Base-by-base conservation (phyloP, 1,140 invertebrate species). In the Coelopa frigida region DNA sequence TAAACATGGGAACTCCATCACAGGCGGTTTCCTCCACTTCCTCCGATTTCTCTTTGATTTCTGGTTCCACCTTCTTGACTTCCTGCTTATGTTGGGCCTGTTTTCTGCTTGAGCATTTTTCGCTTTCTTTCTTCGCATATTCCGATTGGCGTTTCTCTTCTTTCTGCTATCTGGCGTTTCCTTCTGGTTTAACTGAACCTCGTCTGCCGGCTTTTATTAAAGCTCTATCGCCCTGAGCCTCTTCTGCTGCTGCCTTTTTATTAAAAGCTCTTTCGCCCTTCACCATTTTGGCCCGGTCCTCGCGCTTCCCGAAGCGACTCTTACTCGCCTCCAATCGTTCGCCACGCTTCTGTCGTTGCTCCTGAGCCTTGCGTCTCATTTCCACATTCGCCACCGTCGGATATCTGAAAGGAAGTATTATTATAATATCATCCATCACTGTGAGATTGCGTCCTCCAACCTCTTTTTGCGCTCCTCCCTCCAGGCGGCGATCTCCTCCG, bases 401-500 rank as follows among this genome's bases (percentile, higher is more conserved):
- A 71, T 79, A 85, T 40, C 61, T 61, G 4, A 6, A 7, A 5
- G 42, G 35, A 0, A 5, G 12, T n/a, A n/a, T 1, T 27, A 3
- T 7, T 18, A 2, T 36, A 17, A 6, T 33, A 5, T 4, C 6
- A 3, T 12, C 23, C 8, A n/a, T 43, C 3, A 4, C 20, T 8
- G 4, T 17, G 20, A n/a, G 10, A 14, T 26, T 17, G 5, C 4
- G 36, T 7, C 1, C 4, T 38, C 31, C 20, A 2, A 56, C 56
- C 71, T 79, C 71, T 75, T 84, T 65, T 82, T 86, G 45, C 90
- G 75, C 53, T 92, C 87, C 38, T 76, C 77, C 44, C 78, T 80
- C 87, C 88, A 94, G 68, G 86, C 87, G 37, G 79, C 62, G 51
- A 92, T 82, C 48, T 92, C 87, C 63, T 90, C 85, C 2, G 82